These are phyloP conservation scores for Berghia stephanieae DNA, from an alignment of 1,140 invertebrate species.

Conservation along the genomic window DNA sequence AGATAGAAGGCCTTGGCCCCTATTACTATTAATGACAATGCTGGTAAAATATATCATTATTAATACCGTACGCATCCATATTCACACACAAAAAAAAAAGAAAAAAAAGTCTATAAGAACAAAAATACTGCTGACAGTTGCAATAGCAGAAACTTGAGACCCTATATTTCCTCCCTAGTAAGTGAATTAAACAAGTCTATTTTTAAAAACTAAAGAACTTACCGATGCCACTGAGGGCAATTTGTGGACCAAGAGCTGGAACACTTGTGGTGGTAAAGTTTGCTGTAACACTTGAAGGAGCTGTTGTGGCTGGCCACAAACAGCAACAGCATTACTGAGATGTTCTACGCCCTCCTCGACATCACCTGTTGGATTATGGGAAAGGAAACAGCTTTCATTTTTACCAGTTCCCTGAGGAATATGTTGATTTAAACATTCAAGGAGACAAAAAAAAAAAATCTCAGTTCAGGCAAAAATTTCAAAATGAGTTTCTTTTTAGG, in stretches of 20 bases:
- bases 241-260: conserved; percentile 85
- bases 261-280: conserved; percentile 90
- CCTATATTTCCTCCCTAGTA: no score
- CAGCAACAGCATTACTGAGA: conserved; percentile 91
- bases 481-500: not conserved
- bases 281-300: conserved; percentile 92
- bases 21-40: no score
- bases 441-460: conserved; percentile 9
- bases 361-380: conserved; percentile 78
- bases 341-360: conserved; percentile 92
- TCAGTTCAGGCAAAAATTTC: not conserved
- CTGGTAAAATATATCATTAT: no score
- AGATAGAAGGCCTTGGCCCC: no score
- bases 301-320: conserved; percentile 94
- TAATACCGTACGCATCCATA: no score
- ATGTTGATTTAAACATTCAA: not conserved
- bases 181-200: no score
- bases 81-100: no score
- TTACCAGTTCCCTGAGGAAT: not conserved
- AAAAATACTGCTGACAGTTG: no score
- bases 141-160: no score
- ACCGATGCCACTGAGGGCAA: conserved; percentile 76
- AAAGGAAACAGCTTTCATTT: not conserved
- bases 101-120: no score
- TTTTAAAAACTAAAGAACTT: no score